These are phyloP conservation scores for Apamea monoglypha DNA, from an alignment of 2,888 invertebrate genomes.

Conservation along the genomic window DNA sequence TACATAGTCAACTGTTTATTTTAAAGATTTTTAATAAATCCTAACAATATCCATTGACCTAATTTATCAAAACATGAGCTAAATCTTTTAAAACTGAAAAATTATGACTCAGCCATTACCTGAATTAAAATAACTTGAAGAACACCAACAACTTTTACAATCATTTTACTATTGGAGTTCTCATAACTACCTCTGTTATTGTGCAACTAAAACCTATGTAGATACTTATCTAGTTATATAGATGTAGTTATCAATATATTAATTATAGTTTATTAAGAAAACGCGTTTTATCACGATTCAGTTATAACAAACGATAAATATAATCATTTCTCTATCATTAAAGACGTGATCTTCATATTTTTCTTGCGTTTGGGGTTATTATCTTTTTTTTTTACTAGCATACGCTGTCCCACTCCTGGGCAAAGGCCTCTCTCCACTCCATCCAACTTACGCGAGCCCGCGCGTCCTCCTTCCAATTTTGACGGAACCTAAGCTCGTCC, in stretches of 20 bases:
- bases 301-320: neutral
- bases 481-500: too few species aligned
- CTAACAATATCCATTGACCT: neutral
- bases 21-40: too few species aligned
- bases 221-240: slow-evolving; percentile 18
- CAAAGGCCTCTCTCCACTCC: too few species aligned
- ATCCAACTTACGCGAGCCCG: too few species aligned
- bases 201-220: slow-evolving; percentile 13
- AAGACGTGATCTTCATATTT: slow-evolving; percentile 33
- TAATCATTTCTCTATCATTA: neutral
- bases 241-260: slow-evolving; percentile 13
- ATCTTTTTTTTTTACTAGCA: neutral
- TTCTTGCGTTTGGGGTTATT: too few species aligned
- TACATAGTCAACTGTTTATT: too few species aligned
- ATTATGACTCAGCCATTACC: neutral
- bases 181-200: slow-evolving; percentile 15
- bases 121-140: slow-evolving; percentile 38
- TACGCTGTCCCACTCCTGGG: too few species aligned
- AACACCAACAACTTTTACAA: slow-evolving; percentile 31
- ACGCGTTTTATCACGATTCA: slow-evolving; percentile 34
- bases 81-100: neutral
- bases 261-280: neutral
- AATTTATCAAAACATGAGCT: neutral
- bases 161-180: slow-evolving; percentile 26
- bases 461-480: too few species aligned